Conservation (phyloP, 2,888 invertebrate species). For the Andrena hattorfiana region DNA sequence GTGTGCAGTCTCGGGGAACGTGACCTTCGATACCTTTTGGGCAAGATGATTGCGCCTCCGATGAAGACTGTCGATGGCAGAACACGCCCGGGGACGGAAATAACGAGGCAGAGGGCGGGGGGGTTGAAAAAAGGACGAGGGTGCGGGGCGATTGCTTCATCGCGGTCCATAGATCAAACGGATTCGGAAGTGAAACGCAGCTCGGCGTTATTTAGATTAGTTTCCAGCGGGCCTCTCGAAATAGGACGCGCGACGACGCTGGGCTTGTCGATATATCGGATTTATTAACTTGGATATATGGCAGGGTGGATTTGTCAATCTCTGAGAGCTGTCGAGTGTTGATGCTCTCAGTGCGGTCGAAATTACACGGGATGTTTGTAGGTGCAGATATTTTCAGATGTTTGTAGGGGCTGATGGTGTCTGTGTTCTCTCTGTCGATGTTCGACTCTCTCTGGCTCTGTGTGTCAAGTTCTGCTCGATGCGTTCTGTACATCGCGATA, state of each 20-base stretch:
- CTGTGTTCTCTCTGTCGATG: too few relatives aligned
- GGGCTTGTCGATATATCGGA: conserved; percentile 10
- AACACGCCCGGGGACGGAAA: conserved; percentile 1
- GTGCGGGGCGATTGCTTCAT: conserved; percentile 40
- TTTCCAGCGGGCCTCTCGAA: conserved; percentile 17
- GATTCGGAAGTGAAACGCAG: conserved; percentile 49
- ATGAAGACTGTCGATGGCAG: conserved; percentile 21
- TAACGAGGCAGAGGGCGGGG: conserved; percentile 10
- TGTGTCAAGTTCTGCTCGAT: background rate
- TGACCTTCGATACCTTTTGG: conserved; percentile 50
- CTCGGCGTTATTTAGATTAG: conserved; percentile 53
- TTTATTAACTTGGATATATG: conserved; percentile 14
- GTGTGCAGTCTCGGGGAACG: conserved; percentile 30
- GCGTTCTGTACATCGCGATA: background rate
- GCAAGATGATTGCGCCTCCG: conserved; percentile 41
- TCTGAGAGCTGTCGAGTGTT: background rate
- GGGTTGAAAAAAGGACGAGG: background rate
- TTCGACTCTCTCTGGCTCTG: background rate
- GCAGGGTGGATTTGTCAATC: background rate
- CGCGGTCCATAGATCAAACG: conserved; percentile 41
- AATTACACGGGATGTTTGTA: background rate
- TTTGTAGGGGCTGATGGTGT: too few relatives aligned
- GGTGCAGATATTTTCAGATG: too few relatives aligned
- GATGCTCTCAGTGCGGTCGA: background rate
- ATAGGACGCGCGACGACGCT: background rate